phyloP scores from a whole-genome alignment of 2,113 vertebrate species.

The Spea bombifrons region DNA sequence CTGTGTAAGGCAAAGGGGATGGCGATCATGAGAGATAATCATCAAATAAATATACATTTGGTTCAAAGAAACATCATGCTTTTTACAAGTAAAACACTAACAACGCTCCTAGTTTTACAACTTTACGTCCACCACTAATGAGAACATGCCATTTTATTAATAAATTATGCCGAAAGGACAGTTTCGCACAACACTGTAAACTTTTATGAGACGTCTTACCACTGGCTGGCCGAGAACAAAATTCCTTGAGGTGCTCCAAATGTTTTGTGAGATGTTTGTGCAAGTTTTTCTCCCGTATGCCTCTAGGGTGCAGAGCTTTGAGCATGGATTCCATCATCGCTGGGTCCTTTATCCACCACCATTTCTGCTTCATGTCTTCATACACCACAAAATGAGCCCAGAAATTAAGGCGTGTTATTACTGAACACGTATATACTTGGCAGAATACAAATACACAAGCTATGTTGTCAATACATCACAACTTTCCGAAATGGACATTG shows the following conservation, averaged over 20 bases:
- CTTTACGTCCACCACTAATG: neutral
- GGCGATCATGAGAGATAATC: neutral
- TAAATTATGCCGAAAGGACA: no score
- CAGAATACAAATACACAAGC: no score
- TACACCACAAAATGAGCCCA: neutral
- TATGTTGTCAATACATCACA: no score
- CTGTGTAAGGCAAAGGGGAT: slow-evolving; percentile 53
- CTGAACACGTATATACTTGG: no score
- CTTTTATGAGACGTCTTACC: slow-evolving; percentile 63
- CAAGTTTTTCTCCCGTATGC: slow-evolving; percentile 85
- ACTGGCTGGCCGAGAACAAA: slow-evolving; percentile 69
- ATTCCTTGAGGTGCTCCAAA: slow-evolving; percentile 82
- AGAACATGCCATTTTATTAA: no score
- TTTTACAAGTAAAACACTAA: no score
- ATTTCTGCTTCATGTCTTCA: slow-evolving; percentile 56
- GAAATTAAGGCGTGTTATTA: no score
- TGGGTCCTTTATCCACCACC: slow-evolving; percentile 90
- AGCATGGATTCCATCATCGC: slow-evolving; percentile 76
- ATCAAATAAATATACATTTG: neutral
- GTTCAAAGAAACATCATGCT: no score
- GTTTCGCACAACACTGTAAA: neutral
- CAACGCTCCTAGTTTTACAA: no score
- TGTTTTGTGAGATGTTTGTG: slow-evolving; percentile 93
- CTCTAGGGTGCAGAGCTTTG: slow-evolving; percentile 81
- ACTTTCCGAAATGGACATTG: no score